A percentile compares a stretch with the other conserved stretches of the same genome.
Conservation (phyloP, 2,888 invertebrate genomes). For the Deilephila elpenor region DNA sequence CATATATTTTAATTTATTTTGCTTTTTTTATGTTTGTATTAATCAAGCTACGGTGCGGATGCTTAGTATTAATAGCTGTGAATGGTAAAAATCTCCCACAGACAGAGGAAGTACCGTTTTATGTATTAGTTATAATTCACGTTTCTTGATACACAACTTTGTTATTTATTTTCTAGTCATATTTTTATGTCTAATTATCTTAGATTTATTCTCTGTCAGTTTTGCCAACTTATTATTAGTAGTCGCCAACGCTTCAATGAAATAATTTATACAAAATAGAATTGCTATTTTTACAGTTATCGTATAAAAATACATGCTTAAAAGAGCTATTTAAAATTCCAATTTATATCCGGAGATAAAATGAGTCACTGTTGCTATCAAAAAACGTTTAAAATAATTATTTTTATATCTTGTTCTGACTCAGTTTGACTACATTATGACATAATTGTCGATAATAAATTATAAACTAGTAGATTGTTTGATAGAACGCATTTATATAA, state of each 20-base stretch:
- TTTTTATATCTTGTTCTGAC: background rate
- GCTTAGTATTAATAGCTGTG: slow-evolving; percentile 16
- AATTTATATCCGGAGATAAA: slow-evolving; percentile 11
- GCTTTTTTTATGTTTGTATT: slow-evolving; percentile 36
- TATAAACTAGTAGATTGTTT: background rate
- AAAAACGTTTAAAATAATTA: background rate
- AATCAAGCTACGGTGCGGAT: slow-evolving; percentile 36
- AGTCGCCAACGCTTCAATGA: background rate
- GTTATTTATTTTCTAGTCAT: background rate
- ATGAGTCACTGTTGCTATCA: background rate
- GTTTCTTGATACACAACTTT: background rate
- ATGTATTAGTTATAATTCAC: background rate
- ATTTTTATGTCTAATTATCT: background rate
- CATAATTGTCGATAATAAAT: background rate
- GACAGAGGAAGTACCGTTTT: slow-evolving; percentile 11
- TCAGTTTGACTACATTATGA: background rate
- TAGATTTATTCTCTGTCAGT: background rate
- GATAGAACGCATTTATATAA: no score
- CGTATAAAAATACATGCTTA: background rate
- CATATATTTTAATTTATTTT: slow-evolving; percentile 40
- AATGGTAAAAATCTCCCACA: slow-evolving; percentile 16
- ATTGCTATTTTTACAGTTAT: background rate
- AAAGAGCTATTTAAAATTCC: background rate
- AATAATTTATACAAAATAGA: background rate
- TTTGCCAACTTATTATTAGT: background rate